These are phyloP conservation scores for Gambusia affinis DNA, from an alignment of 2,113 vertebrate species.

Conservation along the genomic window DNA sequence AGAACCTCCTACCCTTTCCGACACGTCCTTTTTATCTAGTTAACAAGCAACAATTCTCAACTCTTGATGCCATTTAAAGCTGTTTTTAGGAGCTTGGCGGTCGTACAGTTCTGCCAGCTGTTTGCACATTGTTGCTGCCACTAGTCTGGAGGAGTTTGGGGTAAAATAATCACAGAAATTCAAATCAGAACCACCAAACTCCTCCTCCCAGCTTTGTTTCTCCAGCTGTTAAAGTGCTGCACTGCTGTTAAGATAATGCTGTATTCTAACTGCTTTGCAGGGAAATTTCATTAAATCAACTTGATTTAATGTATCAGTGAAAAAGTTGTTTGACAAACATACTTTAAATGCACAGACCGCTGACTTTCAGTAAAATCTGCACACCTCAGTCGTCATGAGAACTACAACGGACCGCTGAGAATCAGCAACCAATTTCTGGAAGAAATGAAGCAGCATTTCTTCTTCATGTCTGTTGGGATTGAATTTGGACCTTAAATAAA, in stretches of 20 bases:
- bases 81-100: too few species aligned
- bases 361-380: constrained; percentile 25
- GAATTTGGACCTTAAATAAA: constrained; percentile 30
- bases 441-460: constrained; percentile 3
- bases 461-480: constrained; percentile 17
- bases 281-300: background rate
- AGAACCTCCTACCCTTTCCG: too few species aligned
- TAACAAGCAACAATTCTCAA: too few species aligned
- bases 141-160: too few species aligned
- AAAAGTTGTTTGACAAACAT: background rate
- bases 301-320: constrained; percentile 1
- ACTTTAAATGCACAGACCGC: constrained; percentile 3
- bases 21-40: too few species aligned
- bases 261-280: background rate
- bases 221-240: too few species aligned
- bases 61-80: too few species aligned
- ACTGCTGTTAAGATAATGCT: background rate
- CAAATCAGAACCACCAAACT: too few species aligned
- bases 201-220: too few species aligned
- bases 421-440: constrained; percentile 1
- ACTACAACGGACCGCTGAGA: background rate
- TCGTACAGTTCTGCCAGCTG: too few species aligned
- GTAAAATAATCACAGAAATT: too few species aligned
- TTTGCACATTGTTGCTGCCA: too few species aligned
- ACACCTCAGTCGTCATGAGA: constrained; percentile 5